phyloP scores from a whole-genome alignment of 2,113 vertebrate genomes.

The Pogonocichla stellata region DNA sequence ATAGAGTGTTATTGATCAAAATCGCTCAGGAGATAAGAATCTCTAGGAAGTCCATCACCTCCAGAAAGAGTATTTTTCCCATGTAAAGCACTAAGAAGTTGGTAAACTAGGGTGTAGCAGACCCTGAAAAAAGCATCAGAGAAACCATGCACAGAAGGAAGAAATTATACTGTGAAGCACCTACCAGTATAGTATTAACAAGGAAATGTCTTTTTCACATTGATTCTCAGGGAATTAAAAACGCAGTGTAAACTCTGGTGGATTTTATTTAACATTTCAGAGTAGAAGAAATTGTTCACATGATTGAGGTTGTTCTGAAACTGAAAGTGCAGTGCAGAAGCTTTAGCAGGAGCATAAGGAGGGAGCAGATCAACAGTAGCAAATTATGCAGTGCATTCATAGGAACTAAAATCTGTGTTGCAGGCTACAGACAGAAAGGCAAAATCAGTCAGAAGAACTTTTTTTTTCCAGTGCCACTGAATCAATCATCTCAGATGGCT shows the following conservation, averaged over 20 bases:
- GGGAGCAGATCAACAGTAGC: background rate
- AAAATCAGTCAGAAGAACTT: background rate
- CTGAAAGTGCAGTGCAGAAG: slow-evolving; percentile 24
- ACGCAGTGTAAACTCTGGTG: background rate
- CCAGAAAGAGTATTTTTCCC: slow-evolving; percentile 5
- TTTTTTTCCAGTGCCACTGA: background rate
- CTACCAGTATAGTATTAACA: background rate
- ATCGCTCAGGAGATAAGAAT: slow-evolving; percentile 30
- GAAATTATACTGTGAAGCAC: background rate
- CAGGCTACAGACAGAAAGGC: background rate
- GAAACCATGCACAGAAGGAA: background rate
- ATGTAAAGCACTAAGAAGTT: slow-evolving; percentile 39
- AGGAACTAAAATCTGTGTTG: background rate
- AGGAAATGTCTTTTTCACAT: background rate
- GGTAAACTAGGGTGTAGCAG: background rate
- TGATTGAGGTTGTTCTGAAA: background rate
- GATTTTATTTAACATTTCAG: background rate
- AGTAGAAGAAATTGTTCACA: background rate
- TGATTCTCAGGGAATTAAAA: background rate
- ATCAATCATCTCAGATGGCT: background rate
- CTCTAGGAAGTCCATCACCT: background rate
- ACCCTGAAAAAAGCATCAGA: background rate
- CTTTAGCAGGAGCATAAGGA: slow-evolving; percentile 24
- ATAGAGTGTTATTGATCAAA: slow-evolving; percentile 53
- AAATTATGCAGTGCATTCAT: slow-evolving; percentile 2